Evolutionary conservation across 2,888 invertebrate species (phyloP).

Genomic region (Lagria hirta): DNA sequence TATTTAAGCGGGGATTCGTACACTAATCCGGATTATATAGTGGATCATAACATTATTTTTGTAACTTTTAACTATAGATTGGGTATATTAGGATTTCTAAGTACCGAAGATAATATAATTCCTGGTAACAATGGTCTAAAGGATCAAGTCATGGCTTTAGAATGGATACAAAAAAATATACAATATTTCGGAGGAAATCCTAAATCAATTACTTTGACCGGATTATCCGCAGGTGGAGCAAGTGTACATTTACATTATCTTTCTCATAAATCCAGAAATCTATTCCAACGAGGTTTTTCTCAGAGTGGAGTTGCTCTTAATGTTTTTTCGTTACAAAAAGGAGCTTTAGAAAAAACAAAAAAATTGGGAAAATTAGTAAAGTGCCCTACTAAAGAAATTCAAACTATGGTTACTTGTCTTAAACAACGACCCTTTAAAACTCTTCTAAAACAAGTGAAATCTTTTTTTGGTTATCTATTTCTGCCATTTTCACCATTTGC

Average conservation of each 20-base stretch:
- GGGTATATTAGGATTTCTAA: slow-evolving; percentile 69
- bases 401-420: background rate
- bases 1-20: slow-evolving; percentile 60
- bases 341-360: background rate
- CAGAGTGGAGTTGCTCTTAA: slow-evolving; percentile 5
- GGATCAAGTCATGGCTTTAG: slow-evolving; percentile 67
- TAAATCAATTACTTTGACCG: slow-evolving; percentile 63
- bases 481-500: slow-evolving; percentile 5
- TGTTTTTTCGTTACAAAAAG: background rate
- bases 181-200: slow-evolving; percentile 68
- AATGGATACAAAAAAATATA: slow-evolving; percentile 68
- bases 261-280: background rate
- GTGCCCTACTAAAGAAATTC: background rate
- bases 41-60: slow-evolving; percentile 63
- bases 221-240: slow-evolving; percentile 69
- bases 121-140: slow-evolving; percentile 71
- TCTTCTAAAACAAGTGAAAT: background rate
- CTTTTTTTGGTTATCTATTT: background rate
- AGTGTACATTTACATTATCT: slow-evolving; percentile 54
- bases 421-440: slow-evolving; percentile 1
- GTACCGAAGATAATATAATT: slow-evolving; percentile 65
- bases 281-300: slow-evolving; percentile 7
- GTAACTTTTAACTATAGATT: slow-evolving; percentile 68
- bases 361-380: slow-evolving; percentile 12
- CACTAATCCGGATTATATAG: slow-evolving; percentile 57